These are phyloP conservation scores for Heterodera carotae DNA, from an alignment of 1,140 invertebrate species.

Conservation along the genomic window DNA sequence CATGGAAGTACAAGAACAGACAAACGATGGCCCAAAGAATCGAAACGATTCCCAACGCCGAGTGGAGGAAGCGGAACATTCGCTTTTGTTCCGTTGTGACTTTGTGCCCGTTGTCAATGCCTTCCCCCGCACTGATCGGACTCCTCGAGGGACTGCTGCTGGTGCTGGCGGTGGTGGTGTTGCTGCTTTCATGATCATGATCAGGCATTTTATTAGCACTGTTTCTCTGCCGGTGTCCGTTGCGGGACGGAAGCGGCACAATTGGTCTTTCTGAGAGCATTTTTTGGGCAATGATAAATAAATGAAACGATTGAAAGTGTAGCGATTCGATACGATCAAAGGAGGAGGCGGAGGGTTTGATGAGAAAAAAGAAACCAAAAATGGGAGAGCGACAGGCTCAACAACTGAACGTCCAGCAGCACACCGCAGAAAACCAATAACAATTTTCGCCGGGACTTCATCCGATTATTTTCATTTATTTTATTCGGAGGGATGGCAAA, in stretches of 20 bases:
- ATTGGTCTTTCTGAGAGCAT: neutral
- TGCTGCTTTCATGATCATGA: neutral
- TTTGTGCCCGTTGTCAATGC: neutral
- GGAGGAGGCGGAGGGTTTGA: too few species aligned
- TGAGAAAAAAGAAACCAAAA: too few species aligned
- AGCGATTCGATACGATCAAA: neutral
- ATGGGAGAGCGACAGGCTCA: neutral
- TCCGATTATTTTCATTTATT: too few species aligned
- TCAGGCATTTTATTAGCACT: neutral
- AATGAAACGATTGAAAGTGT: neutral
- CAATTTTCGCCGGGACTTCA: too few species aligned
- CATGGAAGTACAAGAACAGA: slow-evolving; percentile 12
- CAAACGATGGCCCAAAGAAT: slow-evolving; percentile 7
- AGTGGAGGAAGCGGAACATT: slow-evolving; percentile 16
- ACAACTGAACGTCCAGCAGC: too few species aligned
- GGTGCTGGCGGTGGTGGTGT: neutral
- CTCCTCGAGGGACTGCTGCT: too few species aligned
- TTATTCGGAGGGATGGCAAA: too few species aligned
- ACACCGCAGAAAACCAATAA: too few species aligned
- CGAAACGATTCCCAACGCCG: slow-evolving; percentile 3
- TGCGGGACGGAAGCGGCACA: neutral
- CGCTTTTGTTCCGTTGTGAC: neutral
- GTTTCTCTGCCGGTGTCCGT: neutral
- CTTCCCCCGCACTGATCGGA: neutral
- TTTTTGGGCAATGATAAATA: neutral